Percentiles rank a stretch among this genome's conserved stretches.
phyloP scores from a whole-genome alignment of 2,113 vertebrate species.

The Pelobates fuscus region DNA sequence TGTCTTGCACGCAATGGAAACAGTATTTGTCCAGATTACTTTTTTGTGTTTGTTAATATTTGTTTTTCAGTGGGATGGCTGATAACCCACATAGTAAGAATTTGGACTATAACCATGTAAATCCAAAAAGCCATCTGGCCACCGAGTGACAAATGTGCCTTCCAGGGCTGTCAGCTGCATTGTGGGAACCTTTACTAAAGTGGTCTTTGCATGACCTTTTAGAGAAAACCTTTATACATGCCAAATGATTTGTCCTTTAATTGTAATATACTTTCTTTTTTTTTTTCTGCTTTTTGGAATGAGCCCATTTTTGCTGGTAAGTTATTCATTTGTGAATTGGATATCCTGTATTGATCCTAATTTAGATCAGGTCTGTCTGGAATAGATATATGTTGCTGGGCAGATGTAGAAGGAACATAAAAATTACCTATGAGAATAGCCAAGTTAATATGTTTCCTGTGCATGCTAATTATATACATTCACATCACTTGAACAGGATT shows the following conservation, averaged over 20 bases:
- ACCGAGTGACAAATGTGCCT: background rate
- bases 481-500: too few species aligned
- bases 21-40: background rate
- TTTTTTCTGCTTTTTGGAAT: background rate
- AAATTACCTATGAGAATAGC: too few species aligned
- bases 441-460: too few species aligned
- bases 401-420: too few species aligned
- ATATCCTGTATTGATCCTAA: too few species aligned
- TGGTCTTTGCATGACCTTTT: background rate
- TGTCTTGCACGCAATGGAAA: background rate
- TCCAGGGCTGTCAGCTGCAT: background rate
- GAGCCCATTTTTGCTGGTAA: too few species aligned
- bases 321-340: too few species aligned
- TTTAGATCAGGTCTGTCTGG: too few species aligned
- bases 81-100: background rate
- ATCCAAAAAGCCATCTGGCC: slow-evolving; percentile 23
- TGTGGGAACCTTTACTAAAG: slow-evolving; percentile 8
- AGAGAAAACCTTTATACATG: background rate
- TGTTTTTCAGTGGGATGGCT: background rate
- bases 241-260: background rate
- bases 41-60: too few species aligned
- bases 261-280: slow-evolving; percentile 1
- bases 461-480: too few species aligned
- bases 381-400: too few species aligned
- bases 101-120: slow-evolving; percentile 4